Percentiles rank a stretch among this genome's conserved stretches.
These are phyloP conservation scores for Odontocolon sp. DNA, from an alignment of 2,888 invertebrate genomes.

Conservation along the genomic window DNA sequence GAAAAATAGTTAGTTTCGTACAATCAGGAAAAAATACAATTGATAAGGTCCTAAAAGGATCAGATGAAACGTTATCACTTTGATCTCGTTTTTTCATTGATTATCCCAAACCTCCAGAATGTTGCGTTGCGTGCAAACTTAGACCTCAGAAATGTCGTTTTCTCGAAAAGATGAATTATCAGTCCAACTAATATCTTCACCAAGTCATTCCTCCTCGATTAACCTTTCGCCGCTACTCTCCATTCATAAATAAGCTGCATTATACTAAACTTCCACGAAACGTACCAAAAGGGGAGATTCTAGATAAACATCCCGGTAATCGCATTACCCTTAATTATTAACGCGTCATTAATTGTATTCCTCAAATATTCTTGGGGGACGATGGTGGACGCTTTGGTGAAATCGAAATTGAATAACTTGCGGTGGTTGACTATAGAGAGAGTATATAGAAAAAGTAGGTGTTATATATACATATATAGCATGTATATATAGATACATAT, in stretches of 20 bases:
- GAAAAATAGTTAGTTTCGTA: no score
- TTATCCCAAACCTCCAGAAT: no score
- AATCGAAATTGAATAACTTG: conserved; percentile 54
- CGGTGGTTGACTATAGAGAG: conserved; percentile 32
- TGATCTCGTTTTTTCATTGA: no score
- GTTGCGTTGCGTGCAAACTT: no score
- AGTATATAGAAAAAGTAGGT: conserved; percentile 22
- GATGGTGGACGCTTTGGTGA: conserved; percentile 23
- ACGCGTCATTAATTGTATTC: conserved; percentile 56
- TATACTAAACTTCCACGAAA: not conserved
- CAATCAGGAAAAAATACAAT: no score
- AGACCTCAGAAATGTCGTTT: no score
- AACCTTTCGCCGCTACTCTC: no score
- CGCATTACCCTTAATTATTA: conserved; percentile 53
- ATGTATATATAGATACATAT: no score
- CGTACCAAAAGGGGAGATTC: conserved; percentile 13
- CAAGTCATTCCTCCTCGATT: not conserved
- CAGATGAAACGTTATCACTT: no score
- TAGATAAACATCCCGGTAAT: conserved; percentile 18
- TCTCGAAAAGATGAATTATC: no score
- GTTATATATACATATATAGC: not conserved
- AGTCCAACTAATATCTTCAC: not conserved
- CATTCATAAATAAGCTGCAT: not conserved
- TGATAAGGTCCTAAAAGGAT: no score
- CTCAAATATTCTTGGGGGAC: conserved; percentile 6